Base-by-base conservation (phyloP, 2,888 invertebrate species). In the Drosophila demipolita region DNA sequence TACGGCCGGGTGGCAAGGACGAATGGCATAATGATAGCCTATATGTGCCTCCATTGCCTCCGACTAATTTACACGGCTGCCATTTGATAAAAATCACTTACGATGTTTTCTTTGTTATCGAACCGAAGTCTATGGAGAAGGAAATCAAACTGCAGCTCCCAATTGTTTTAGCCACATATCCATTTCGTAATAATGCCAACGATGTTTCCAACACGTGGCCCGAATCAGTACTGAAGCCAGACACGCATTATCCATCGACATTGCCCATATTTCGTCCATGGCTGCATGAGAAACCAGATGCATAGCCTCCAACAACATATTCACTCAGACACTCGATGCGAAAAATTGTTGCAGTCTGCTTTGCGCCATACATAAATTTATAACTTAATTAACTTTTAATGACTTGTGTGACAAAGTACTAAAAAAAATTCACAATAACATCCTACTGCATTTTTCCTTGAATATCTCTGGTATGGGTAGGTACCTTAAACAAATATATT, bases 21-120 rank as follows among this genome's bases (percentile, higher is more conserved):
- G 96, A 96, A 93, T 98, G 98, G 97, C 95, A 96, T 74, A 96
- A 96, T 91, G 97, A 98, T 93, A 96, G 97, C 91, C 95, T 98
- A 65, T 97, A 97, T 93, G 97, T 99, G 78, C 98, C 98, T 72
- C 98, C 98, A 35, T 94, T 99, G 88, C 98, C 98, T 75, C 98
- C 98, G 42, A 98, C 98, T 73, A 98, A 98, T 94, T 94, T 99
- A 65, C 95, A 98, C 86, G 98, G 98, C 67, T 99, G 98, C 92
- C 98, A 98, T 93, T 95, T 99, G 87, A 98, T 99, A 90, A 96
- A 97, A 92, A 97, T 99, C 87, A 96, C 97, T 87, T 99, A 99
- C 92, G 98, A 98, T 92, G 97, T 98, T 63, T 98, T 96, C 92
- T 98, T 98, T 92, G 96, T 97, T 84, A 96, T 98, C 90, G 97